Percentiles rank a stretch among this genome's conserved stretches.
phyloP scores from a whole-genome alignment of 2,888 invertebrate genomes.

The Dichetophora obliterata region DNA sequence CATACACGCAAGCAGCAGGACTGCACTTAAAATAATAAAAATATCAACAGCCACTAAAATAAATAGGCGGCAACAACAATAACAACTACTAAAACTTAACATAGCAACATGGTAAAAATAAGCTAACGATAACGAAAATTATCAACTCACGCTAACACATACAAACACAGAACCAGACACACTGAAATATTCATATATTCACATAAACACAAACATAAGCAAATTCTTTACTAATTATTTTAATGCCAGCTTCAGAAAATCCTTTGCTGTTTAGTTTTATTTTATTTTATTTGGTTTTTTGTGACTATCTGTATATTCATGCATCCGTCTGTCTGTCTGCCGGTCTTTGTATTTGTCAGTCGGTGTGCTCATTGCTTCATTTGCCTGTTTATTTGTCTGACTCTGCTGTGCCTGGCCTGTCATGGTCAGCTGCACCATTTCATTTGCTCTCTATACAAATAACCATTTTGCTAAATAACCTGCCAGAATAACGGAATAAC shows the following conservation, averaged over 20 bases:
- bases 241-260: constrained; percentile 14
- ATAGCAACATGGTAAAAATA: not conserved
- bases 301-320: not conserved
- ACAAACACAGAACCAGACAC: no score
- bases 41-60: constrained; percentile 15
- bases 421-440: not conserved
- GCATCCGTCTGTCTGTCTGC: not conserved
- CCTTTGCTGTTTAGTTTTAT: not conserved
- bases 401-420: not conserved
- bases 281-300: not conserved
- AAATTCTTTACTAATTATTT: constrained; percentile 23
- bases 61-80: not conserved
- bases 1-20: not conserved
- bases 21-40: constrained; percentile 11
- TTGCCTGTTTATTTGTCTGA: not conserved
- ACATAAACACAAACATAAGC: not conserved
- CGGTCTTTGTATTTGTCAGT: not conserved
- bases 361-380: not conserved
- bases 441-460: constrained; percentile 21
- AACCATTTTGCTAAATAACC: constrained; percentile 21
- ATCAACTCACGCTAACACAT: not conserved
- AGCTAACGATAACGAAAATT: not conserved
- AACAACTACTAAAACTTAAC: not conserved
- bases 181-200: not conserved
- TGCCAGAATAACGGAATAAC: not conserved